Evolutionary conservation across 92 coral and sea anemone genomes (phyloP).

Genomic region (Desmophyllum pertusum): DNA sequence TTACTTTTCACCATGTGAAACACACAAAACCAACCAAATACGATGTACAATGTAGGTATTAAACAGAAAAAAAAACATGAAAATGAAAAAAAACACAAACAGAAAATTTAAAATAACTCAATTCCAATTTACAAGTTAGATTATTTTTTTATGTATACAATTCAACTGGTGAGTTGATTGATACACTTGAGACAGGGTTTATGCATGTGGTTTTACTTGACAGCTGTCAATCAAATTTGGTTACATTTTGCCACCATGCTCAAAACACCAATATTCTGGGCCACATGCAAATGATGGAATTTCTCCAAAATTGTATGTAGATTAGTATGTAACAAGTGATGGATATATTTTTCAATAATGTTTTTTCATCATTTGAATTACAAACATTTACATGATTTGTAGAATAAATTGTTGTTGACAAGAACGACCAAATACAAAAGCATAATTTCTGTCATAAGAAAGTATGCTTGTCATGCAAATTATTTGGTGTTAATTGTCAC

Average conservation of each 20-base stretch:
- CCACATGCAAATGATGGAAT: not conserved
- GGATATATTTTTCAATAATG: not conserved
- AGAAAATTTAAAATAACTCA: not conserved
- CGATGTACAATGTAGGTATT: no score
- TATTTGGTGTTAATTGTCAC: not conserved
- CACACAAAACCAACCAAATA: no score
- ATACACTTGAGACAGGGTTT: not conserved
- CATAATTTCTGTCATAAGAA: not conserved
- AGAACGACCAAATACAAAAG: not conserved
- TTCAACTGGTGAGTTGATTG: not conserved
- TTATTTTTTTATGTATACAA: no score
- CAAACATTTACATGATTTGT: not conserved
- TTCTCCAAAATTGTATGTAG: not conserved
- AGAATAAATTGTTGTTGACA: not conserved
- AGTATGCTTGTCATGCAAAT: not conserved
- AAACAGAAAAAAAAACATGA: no score
- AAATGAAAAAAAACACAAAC: no score
- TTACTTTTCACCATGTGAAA: no score
- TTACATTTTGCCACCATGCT: not conserved
- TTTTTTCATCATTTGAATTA: not conserved
- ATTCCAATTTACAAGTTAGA: no score
- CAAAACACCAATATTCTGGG: not conserved
- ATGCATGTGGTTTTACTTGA: not conserved
- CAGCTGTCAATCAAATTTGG: slow-evolving; percentile 1
- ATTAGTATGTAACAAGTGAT: no score